Evolutionary conservation across 2,888 invertebrate genomes (phyloP).

Genomic region (Thera obeliscata): DNA sequence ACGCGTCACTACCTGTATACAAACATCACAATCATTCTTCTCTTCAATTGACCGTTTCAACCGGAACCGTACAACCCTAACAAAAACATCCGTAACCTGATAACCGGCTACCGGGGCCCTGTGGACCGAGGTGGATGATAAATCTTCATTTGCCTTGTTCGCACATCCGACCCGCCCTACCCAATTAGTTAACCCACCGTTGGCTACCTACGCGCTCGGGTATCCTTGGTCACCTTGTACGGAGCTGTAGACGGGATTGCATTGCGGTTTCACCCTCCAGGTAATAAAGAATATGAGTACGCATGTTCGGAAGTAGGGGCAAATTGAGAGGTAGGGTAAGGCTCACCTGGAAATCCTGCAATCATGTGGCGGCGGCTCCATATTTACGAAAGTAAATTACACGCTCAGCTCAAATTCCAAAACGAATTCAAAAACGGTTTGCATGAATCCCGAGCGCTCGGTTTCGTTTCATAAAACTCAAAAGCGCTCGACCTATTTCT

Average conservation of each 20-base stretch:
- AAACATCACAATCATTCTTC: constrained; percentile 38
- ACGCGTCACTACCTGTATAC: constrained; percentile 18
- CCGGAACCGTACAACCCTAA: constrained; percentile 38
- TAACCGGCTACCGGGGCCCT: constrained; percentile 46
- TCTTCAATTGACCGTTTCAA: constrained; percentile 43
- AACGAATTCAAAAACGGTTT: constrained; percentile 18
- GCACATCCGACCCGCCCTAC: constrained; percentile 76
- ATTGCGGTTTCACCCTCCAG: constrained; percentile 45
- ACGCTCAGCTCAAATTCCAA: constrained; percentile 19
- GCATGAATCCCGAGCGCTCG: constrained; percentile 6
- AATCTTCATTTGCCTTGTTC: constrained; percentile 82
- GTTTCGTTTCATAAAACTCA: constrained; percentile 22
- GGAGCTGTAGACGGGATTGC: constrained; percentile 41
- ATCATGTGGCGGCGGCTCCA: constrained; percentile 22
- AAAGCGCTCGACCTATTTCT: constrained; percentile 27
- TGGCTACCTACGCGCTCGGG: constrained; percentile 56
- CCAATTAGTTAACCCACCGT: constrained; percentile 74
- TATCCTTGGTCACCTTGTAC: constrained; percentile 72
- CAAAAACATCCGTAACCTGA: constrained; percentile 46
- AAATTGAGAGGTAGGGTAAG: constrained; percentile 31
- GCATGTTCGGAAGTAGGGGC: constrained; percentile 33
- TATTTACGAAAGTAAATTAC: constrained; percentile 21
- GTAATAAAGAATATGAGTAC: constrained; percentile 37
- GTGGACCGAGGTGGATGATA: constrained; percentile 72
- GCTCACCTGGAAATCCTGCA: constrained; percentile 32